These are phyloP conservation scores for Scaptodrosophila latifasciaeformis DNA, from an alignment of 2,888 invertebrate genomes.

Conservation along the genomic window DNA sequence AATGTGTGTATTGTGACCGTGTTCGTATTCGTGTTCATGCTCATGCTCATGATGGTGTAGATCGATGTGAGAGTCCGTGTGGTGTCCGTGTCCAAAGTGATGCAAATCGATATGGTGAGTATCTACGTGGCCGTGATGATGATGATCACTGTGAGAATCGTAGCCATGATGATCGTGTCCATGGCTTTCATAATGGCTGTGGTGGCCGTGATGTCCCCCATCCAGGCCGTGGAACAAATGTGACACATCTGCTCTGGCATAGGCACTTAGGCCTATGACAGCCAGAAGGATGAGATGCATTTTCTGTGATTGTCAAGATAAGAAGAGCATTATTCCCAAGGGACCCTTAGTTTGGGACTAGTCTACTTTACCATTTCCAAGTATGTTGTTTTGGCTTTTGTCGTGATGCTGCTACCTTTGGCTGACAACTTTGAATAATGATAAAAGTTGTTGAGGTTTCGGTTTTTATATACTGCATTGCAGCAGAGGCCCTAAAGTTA, in stretches of 20 bases:
- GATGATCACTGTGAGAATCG: slow-evolving; percentile 24
- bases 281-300: slow-evolving; percentile 36
- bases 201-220: background rate
- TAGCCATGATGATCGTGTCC: slow-evolving; percentile 9
- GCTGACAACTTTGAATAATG: slow-evolving; percentile 47
- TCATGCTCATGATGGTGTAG: background rate
- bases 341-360: too few relatives aligned
- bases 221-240: slow-evolving; percentile 39
- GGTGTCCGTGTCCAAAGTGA: slow-evolving; percentile 7
- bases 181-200: slow-evolving; percentile 5
- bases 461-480: slow-evolving; percentile 46
- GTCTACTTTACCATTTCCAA: too few relatives aligned
- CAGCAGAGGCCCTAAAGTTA: background rate
- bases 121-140: slow-evolving; percentile 18
- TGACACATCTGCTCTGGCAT: slow-evolving; percentile 48
- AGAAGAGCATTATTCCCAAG: too few relatives aligned
- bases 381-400: too few relatives aligned
- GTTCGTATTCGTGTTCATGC: background rate
- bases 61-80: background rate
- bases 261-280: slow-evolving; percentile 32
- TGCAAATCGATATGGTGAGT: slow-evolving; percentile 36
- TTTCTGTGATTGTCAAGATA: too few relatives aligned
- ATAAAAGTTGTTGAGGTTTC: slow-evolving; percentile 23
- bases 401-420: slow-evolving; percentile 42
- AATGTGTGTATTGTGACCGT: background rate